A percentile compares a stretch with the other conserved stretches of the same genome.
Evolutionary conservation across 2,797 vertebrate genomes (phyloP).

Genomic region (Pelobates cultripes): DNA sequence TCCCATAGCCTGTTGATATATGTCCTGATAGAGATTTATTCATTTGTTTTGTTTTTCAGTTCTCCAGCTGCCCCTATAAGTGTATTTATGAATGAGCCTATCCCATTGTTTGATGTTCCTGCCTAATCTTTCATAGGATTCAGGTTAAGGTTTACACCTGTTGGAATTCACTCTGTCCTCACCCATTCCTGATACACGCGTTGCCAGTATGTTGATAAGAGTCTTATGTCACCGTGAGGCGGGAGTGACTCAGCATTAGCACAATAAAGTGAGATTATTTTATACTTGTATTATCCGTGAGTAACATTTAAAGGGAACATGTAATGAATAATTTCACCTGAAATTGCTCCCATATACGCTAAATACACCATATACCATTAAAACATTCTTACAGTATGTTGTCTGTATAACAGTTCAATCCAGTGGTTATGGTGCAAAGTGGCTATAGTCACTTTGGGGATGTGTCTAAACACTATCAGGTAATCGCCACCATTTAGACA

Average conservation of each 20-base stretch:
- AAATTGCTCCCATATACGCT: too few species aligned
- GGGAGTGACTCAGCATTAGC: conserved; percentile 35
- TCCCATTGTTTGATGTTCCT: conserved; percentile 11
- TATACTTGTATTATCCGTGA: background rate
- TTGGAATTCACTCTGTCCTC: background rate
- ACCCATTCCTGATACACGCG: background rate
- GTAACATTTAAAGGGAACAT: background rate
- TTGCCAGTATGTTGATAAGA: background rate
- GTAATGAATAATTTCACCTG: too few species aligned
- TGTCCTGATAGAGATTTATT: too few species aligned
- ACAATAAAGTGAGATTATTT: conserved; percentile 7
- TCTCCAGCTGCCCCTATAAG: background rate
- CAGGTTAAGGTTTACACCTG: background rate
- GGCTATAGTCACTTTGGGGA: too few species aligned
- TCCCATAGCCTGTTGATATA: background rate
- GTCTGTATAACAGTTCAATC: too few species aligned
- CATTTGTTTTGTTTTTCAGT: background rate
- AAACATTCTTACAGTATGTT: too few species aligned
- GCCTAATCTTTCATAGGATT: background rate
- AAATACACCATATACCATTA: too few species aligned
- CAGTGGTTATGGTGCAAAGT: too few species aligned
- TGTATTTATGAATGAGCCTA: background rate
- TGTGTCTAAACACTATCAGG: too few species aligned
- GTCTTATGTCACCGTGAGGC: background rate
- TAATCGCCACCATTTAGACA: too few species aligned